phyloP scores from a whole-genome alignment of 2,797 vertebrate genomes.

The Propithecus deckenii region DNA sequence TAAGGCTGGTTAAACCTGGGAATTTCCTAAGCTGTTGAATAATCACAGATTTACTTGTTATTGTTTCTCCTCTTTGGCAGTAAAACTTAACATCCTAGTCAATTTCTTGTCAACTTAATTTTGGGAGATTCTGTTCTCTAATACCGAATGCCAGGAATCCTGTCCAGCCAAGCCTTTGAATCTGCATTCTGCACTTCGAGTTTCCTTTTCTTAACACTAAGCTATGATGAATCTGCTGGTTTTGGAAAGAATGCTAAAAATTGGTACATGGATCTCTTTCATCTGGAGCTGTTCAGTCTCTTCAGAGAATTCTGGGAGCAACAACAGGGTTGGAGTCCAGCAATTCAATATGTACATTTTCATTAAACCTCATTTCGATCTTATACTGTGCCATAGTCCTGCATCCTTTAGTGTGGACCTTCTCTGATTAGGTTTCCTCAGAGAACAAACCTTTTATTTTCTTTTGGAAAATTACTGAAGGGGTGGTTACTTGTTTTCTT shows the following conservation, averaged over 20 bases:
- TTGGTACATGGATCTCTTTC: not conserved
- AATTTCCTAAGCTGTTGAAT: not conserved
- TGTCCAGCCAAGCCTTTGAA: not conserved
- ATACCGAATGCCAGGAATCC: not conserved
- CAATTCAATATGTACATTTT: not conserved
- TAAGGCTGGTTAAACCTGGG: not conserved
- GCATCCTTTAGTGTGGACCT: not conserved
- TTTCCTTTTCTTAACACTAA: not conserved
- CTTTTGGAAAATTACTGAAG: not conserved
- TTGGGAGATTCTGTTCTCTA: not conserved
- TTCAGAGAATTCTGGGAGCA: not conserved
- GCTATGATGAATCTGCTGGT: not conserved
- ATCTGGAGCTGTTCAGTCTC: not conserved
- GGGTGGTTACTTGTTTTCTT: not conserved
- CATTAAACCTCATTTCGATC: not conserved
- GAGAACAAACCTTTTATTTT: not conserved
- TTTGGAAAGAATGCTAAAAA: not conserved
- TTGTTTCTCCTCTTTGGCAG: not conserved
- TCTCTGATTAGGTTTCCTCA: not conserved
- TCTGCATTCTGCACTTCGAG: not conserved
- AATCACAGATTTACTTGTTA: not conserved
- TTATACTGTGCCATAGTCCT: not conserved
- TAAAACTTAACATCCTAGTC: not conserved
- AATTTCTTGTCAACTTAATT: not conserved
- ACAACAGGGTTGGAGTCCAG: not conserved